Evolutionary conservation across 2,113 vertebrate genomes (phyloP).

Genomic region (Ochotona curzoniae): DNA sequence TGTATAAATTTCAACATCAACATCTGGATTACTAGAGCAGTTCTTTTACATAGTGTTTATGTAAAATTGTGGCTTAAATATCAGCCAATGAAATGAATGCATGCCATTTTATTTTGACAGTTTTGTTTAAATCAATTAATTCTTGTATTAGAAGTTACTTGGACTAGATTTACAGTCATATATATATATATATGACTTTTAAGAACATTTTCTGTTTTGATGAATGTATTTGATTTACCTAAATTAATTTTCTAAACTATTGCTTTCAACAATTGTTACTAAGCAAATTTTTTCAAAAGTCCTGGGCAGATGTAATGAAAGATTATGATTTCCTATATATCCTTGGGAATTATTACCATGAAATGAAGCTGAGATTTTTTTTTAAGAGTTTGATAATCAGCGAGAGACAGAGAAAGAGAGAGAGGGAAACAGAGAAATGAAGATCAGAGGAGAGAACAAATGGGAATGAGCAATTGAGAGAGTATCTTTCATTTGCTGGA

Average conservation of each 20-base stretch:
- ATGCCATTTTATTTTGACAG: background rate
- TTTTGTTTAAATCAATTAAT: background rate
- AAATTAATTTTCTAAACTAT: conserved; percentile 17
- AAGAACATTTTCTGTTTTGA: conserved; percentile 28
- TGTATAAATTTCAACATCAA: background rate
- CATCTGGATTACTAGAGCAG: background rate
- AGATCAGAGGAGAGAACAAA: no score
- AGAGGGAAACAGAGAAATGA: no score
- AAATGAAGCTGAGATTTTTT: background rate
- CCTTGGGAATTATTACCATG: background rate
- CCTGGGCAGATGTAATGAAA: background rate
- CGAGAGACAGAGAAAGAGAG: no score
- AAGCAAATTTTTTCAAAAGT: conserved; percentile 16
- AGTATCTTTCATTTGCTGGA: no score
- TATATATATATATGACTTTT: conserved; percentile 29
- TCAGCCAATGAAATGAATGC: background rate
- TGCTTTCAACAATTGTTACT: conserved; percentile 11
- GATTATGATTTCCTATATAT: background rate
- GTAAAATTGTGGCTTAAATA: background rate
- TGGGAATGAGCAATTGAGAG: no score
- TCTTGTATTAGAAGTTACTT: background rate
- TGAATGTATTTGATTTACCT: conserved; percentile 4
- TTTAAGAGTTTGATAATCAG: no score
- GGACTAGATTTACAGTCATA: background rate
- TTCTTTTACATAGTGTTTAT: background rate